Conservation (phyloP, 2,797 vertebrate species). For the Trichosurus vulpecula region DNA sequence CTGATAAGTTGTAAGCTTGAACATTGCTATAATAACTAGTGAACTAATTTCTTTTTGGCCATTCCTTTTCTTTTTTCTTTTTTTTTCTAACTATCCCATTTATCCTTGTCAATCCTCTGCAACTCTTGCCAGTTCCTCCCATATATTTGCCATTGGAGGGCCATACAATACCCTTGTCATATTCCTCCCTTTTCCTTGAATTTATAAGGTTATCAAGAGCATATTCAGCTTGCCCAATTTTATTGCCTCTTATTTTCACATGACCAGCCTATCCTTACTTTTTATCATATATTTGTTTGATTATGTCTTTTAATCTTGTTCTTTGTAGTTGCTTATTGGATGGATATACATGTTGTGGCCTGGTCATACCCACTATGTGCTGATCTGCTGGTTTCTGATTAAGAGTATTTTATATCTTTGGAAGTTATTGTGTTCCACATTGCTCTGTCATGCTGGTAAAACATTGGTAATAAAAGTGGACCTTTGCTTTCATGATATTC, state of each 20-base stretch:
- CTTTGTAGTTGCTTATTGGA: not conserved
- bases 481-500: not conserved
- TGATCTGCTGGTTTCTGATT: not conserved
- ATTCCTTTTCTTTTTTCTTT: not conserved
- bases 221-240: not conserved
- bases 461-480: not conserved
- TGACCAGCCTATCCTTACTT: not conserved
- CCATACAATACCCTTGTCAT: not conserved
- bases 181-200: not conserved
- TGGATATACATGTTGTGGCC: not conserved
- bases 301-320: not conserved
- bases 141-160: not conserved
- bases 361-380: not conserved
- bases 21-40: not conserved
- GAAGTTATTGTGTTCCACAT: not conserved
- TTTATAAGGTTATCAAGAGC: not conserved
- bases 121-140: not conserved
- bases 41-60: not conserved
- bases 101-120: not conserved
- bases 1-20: not conserved
- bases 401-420: not conserved
- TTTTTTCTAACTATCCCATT: not conserved
- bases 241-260: not conserved
- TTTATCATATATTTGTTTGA: not conserved
- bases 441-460: not conserved